phyloP scores from a whole-genome alignment of 2,888 invertebrate species.

The Xanthia icteritia region DNA sequence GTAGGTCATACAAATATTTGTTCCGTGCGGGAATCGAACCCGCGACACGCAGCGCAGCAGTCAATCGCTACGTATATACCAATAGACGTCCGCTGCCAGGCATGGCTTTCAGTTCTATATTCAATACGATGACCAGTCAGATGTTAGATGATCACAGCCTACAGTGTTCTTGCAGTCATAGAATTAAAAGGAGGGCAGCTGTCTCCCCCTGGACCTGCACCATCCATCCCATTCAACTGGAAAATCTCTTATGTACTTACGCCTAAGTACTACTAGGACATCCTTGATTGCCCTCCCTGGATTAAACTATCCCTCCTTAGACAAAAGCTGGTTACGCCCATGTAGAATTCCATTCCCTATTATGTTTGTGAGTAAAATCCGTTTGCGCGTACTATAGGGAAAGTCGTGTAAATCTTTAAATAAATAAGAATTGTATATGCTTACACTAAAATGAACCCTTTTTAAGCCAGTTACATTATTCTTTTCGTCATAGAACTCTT shows the following conservation, averaged over 20 bases:
- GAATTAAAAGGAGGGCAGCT: neutral
- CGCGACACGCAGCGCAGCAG: no score
- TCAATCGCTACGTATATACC: no score
- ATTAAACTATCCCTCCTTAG: no score
- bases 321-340: neutral
- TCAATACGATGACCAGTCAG: neutral
- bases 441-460: constrained; percentile 65
- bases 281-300: neutral
- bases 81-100: neutral
- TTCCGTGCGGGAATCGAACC: no score
- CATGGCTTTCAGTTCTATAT: neutral
- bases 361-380: no score
- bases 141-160: neutral
- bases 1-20: no score
- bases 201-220: neutral
- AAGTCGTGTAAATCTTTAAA: neutral
- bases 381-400: no score
- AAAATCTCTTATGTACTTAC: neutral
- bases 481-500: constrained; percentile 53
- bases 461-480: constrained; percentile 70
- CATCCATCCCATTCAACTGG: neutral
- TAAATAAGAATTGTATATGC: constrained; percentile 8
- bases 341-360: no score
- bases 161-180: neutral
- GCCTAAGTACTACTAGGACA: neutral